These are phyloP conservation scores for Ellobius talpinus DNA, from an alignment of 2,113 vertebrate genomes.

Conservation along the genomic window DNA sequence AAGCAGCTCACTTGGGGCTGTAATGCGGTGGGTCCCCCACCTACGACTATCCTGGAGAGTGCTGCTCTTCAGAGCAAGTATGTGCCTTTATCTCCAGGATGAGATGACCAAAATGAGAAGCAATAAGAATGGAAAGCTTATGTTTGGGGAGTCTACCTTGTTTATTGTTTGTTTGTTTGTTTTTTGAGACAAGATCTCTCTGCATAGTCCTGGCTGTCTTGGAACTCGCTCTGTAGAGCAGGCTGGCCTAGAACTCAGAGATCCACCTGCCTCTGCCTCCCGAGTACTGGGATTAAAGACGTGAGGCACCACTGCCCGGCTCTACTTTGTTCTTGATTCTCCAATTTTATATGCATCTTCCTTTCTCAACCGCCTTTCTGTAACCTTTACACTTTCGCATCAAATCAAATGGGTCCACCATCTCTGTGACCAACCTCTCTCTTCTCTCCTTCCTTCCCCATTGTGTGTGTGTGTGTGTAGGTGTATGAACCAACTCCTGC, in stretches of 20 bases:
- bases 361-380: neutral
- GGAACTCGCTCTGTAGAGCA: neutral
- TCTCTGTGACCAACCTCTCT: neutral
- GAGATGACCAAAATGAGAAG: neutral
- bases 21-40: too few relatives aligned
- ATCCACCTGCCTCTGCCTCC: neutral
- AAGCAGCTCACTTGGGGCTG: neutral
- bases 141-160: neutral
- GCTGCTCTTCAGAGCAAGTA: neutral
- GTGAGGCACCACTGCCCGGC: fast-evolving
- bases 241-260: neutral
- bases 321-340: neutral
- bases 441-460: neutral
- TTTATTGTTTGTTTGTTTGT: neutral
- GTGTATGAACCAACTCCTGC: neutral
- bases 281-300: neutral
- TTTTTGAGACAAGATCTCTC: neutral
- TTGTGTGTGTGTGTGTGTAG: neutral
- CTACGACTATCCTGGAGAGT: neutral
- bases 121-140: neutral
- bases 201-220: neutral
- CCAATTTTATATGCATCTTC: neutral
- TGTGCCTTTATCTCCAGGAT: neutral
- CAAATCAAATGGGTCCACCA: neutral
- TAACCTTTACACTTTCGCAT: neutral